Evolutionary conservation across 1,140 invertebrate species (phyloP).

Genomic region (Protaetia brevitarsis): DNA sequence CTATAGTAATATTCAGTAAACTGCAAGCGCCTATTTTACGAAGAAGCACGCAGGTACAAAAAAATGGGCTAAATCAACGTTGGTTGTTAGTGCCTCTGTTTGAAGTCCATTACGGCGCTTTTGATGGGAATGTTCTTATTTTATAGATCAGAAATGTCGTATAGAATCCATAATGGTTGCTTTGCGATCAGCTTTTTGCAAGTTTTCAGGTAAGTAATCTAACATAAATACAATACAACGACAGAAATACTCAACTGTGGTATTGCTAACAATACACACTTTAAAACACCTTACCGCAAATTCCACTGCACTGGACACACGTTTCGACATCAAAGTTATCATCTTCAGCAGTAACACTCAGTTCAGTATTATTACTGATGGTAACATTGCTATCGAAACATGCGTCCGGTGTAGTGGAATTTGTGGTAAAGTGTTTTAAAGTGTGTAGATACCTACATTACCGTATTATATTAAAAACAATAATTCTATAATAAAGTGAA

Average conservation of each 20-base stretch:
- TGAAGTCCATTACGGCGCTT: conserved; percentile 73
- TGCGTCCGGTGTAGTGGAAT: too few species aligned
- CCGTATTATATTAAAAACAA: too few species aligned
- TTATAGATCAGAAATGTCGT: conserved; percentile 53
- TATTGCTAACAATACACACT: background rate
- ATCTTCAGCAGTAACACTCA: too few species aligned
- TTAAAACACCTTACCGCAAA: too few species aligned
- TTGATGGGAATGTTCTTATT: conserved; percentile 65
- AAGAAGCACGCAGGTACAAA: conserved; percentile 64
- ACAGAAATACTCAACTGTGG: background rate
- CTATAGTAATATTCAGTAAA: conserved; percentile 70
- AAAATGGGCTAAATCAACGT: conserved; percentile 67
- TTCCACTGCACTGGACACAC: too few species aligned
- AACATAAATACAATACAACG: conserved; percentile 14
- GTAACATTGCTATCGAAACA: too few species aligned
- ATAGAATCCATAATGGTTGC: conserved; percentile 69
- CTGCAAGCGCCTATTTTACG: conserved; percentile 64
- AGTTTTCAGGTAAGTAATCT: conserved; percentile 68
- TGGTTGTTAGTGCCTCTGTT: conserved; percentile 79
- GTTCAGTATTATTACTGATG: too few species aligned
- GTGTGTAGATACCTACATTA: too few species aligned
- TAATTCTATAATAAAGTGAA: too few species aligned
- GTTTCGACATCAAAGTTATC: background rate
- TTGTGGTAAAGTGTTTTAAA: too few species aligned
- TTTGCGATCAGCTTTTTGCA: conserved; percentile 73